Base-by-base conservation (phyloP, 2,888 invertebrate genomes). In the Lasius platythorax region DNA sequence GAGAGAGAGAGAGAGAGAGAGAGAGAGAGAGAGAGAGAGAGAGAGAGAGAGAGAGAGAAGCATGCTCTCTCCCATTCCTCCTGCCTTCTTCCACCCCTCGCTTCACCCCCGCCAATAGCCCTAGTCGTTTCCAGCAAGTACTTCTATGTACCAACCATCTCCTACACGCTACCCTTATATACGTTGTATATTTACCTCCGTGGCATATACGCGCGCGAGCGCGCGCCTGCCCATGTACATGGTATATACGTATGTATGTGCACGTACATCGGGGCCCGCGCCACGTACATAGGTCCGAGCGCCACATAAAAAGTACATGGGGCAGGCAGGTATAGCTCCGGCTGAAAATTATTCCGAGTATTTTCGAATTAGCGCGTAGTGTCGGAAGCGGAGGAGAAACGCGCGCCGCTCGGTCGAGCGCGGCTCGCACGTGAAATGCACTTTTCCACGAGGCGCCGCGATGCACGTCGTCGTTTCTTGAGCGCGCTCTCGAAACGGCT, bases 91-190 rank as follows among this genome's bases (percentile, higher is more conserved):
- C 86, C 82, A 85, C 87, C 87, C 85, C 75, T 58, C 84, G 70
- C 87, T 83, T 83, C 88, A 84, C 89, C 88, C 85, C 90, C 90
- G 90, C 89, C 92, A 89, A 82, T 91, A 90, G 92, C 93, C 93
- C 93, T 93, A 93, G 93, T 94, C 94, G 93, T 94, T 94, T 94
- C 94, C 93, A 94, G 92, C 94, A 94, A 94, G 94, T 93, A 94
- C 93, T 93, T 92, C 93, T 93, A 94, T 94, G 93, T 94, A 94
- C 93, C 92, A 91, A 92, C 92, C 92, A 93, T 94, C 94, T 94
- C 93, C 92, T 92, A 93, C 93, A 93, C 92, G 92, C 93, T 91
- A 93, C 92, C 92, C 93, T 92, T 90, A 91, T 92, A 91, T 92
- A 92, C 90, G 89, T 87, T 88, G 91, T 93, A 89, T 93, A 93